A percentile compares a stretch with the other conserved stretches of the same genome.
These are phyloP conservation scores for Tyrannus savana DNA, from an alignment of 2,113 vertebrate species.

Conservation along the genomic window DNA sequence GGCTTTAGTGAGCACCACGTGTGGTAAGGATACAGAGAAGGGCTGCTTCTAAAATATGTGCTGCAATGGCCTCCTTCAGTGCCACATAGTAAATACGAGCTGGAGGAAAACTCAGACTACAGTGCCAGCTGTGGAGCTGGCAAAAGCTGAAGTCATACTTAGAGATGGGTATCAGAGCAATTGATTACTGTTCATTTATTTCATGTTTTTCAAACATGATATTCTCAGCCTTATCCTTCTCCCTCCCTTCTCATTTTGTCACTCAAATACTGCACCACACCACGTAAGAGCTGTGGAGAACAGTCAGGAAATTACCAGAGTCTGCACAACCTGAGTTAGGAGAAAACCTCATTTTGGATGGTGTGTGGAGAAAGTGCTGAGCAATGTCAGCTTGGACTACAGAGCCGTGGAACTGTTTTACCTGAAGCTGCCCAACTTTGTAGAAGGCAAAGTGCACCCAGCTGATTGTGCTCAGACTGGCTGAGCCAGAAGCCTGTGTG, in stretches of 20 bases:
- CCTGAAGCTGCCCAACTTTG: not conserved
- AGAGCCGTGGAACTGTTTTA: not conserved
- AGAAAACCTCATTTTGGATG: not conserved
- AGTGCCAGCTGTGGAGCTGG: not conserved
- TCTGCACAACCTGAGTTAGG: not conserved
- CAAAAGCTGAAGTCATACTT: not conserved
- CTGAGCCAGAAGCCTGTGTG: not conserved
- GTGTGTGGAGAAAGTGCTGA: fast-evolving
- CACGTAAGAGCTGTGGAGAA: not conserved
- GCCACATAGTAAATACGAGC: not conserved
- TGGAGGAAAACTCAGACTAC: not conserved
- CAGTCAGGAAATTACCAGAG: not conserved
- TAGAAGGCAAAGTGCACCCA: not conserved
- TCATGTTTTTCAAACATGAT: not conserved
- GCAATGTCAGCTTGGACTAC: not conserved
- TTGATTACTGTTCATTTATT: not conserved
- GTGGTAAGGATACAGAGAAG: not conserved
- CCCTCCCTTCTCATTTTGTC: not conserved
- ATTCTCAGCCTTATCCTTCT: not conserved
- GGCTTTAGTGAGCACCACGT: not conserved
- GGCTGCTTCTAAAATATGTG: not conserved
- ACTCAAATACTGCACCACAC: not conserved
- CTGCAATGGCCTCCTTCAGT: not conserved
- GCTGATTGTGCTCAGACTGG: not conserved
- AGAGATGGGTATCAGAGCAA: not conserved